Evolutionary conservation across 2,797 vertebrate species (phyloP).

Genomic region (Craterocephalus amniculus): DNA sequence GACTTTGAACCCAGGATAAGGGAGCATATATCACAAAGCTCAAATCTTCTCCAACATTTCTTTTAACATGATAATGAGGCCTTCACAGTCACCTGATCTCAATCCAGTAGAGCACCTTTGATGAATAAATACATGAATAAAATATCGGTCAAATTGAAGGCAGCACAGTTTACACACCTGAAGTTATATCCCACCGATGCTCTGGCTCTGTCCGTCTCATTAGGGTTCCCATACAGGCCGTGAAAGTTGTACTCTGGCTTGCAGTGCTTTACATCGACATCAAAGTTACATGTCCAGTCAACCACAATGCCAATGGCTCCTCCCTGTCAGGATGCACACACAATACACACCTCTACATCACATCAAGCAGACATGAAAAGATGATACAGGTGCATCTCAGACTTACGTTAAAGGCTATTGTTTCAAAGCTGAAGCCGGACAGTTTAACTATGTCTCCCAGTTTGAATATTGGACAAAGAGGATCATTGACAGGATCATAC

Average conservation of each 20-base stretch:
- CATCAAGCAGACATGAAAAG: background rate
- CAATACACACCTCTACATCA: background rate
- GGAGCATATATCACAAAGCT: no score
- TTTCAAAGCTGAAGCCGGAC: conserved; percentile 88
- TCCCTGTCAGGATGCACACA: conserved; percentile 81
- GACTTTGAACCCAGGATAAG: no score
- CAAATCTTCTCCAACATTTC: no score
- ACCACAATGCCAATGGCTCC: conserved; percentile 92
- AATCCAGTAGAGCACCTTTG: no score
- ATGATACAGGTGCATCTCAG: background rate
- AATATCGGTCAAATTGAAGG: background rate
- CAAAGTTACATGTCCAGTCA: conserved; percentile 94
- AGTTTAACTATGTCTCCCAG: conserved; percentile 88
- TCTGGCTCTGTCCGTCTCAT: conserved; percentile 62
- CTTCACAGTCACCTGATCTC: no score
- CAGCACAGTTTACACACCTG: conserved; percentile 80
- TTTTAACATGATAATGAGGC: no score
- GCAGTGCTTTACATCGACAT: conserved; percentile 84
- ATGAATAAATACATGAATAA: no score
- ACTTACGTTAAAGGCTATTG: conserved; percentile 87
- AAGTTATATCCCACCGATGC: conserved; percentile 95
- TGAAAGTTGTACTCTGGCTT: conserved; percentile 90
- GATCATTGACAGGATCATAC: conserved; percentile 76
- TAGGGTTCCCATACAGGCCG: conserved; percentile 87
- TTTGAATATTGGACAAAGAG: conserved; percentile 92